Conservation (phyloP, 2,113 vertebrate species). For the Rallus limicola region DNA sequence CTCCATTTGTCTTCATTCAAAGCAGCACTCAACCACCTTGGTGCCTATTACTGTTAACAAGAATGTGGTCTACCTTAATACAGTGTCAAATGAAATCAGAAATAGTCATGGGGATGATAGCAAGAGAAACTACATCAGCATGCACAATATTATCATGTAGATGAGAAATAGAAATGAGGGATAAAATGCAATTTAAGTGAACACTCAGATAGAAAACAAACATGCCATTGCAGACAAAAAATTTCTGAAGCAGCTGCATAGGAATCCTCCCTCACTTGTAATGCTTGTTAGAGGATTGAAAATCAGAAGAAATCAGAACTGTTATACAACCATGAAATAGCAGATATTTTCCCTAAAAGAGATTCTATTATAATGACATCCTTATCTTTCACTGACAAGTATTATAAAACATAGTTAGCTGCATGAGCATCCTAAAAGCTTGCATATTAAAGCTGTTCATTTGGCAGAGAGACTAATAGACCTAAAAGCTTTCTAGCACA, state of each 20-base stretch:
- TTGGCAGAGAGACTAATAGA: background rate
- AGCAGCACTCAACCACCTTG: background rate
- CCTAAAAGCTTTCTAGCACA: constrained; percentile 2
- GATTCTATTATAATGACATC: background rate
- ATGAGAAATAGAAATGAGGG: constrained; percentile 25
- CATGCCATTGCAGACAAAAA: background rate
- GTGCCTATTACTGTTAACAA: constrained; percentile 27
- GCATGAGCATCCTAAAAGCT: background rate
- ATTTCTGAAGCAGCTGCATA: background rate
- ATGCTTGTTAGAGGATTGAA: background rate
- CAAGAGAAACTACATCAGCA: background rate
- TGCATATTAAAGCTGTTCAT: background rate
- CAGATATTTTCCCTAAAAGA: background rate
- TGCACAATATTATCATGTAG: background rate
- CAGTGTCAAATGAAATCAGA: background rate
- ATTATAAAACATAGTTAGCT: constrained; percentile 15
- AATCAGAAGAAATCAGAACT: background rate
- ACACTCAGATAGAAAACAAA: constrained; percentile 14
- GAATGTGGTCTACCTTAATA: background rate
- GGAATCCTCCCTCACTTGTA: background rate
- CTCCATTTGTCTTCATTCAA: constrained; percentile 40
- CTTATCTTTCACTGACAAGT: background rate
- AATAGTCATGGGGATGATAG: background rate
- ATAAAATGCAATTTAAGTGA: constrained; percentile 14
- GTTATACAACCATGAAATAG: background rate